Evolutionary conservation across 2,888 invertebrate genomes (phyloP), one percentile per base, ranked within the genome.

Genomic region (Plagodis pulveraria): DNA sequence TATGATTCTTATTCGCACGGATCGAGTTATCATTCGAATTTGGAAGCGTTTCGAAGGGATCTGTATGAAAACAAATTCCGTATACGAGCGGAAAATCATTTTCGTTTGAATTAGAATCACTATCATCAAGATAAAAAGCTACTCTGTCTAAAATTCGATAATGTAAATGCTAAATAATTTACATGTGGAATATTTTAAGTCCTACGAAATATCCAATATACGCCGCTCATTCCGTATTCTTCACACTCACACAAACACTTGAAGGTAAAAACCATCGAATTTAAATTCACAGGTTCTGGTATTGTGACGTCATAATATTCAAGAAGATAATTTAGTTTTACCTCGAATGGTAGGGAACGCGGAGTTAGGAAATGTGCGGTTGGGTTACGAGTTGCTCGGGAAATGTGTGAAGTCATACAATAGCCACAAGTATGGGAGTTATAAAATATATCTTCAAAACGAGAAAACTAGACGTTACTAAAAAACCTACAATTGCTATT

Each of bases 201-300:
- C 40, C 10, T 40, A 5, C 10, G 9, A 40, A 40, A 10, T 40
- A 5, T 40, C 1, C 5, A 40, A 10, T 40, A 10, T 8, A 40
- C 40, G 10, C 9, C 5, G 1, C 40, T 40, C 40, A 10, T 40
- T 10, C 40, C 40, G 10, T 10, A 40, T 5, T 40, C 40, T 8
- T 40, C 10, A 40, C 40, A 40, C 40, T 9, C 40, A 7, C 40
- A 10, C 10, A 10, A 40, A 10, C 10, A 40, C 40, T 40, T 40
- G 40, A 40, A 40, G 40, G 40, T 8, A 40, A 5, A 10, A 40
- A 9, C 10, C 10, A 40, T 10, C 40, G 5, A 62, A 60, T 60
- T 62, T 59, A 57, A 66, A 66, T 63, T 66, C 52, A 50, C 66
- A 56, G 57, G 49, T 53, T 53, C 52, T 32, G 53, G 60, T 54